A percentile compares a stretch with the other conserved stretches of the same genome.
Evolutionary conservation across 92 coral and sea anemone genomes (phyloP).

Genomic region (Porites cylindrica): DNA sequence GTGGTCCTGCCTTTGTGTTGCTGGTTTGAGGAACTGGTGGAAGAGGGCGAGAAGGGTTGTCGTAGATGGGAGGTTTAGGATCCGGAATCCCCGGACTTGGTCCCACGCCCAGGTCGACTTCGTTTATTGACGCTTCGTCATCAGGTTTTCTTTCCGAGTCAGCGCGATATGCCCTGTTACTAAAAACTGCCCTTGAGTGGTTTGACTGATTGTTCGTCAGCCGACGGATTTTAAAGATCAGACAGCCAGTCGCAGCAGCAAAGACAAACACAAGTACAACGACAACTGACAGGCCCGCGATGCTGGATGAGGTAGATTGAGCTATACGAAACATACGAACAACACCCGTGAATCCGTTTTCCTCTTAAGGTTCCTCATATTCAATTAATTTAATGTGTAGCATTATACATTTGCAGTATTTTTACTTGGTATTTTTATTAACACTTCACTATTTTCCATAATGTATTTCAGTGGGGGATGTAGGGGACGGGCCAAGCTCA

Average conservation of each 20-base stretch:
- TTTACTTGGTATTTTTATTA: too few relatives aligned
- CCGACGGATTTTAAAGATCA: neutral
- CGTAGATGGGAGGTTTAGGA: neutral
- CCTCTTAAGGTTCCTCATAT: neutral
- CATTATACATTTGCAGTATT: too few relatives aligned
- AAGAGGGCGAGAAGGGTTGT: constrained; percentile 5
- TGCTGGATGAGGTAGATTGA: neutral
- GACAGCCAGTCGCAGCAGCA: neutral
- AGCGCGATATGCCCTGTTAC: neutral
- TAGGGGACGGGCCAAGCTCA: too few relatives aligned
- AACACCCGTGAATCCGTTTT: neutral
- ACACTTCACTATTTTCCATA: too few relatives aligned
- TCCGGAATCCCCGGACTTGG: neutral
- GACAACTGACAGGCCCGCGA: neutral
- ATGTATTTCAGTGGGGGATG: too few relatives aligned
- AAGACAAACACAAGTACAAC: neutral
- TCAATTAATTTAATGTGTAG: neutral
- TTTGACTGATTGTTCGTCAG: neutral
- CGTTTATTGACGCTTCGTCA: neutral
- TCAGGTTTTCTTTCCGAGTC: neutral
- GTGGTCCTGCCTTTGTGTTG: neutral
- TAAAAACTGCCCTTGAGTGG: neutral
- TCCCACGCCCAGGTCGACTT: constrained; percentile 8
- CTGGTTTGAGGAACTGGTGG: constrained; percentile 5
- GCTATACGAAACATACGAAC: neutral